Evolutionary conservation across 2,888 invertebrate species (phyloP).

Genomic region (Hypolimnas misippus): DNA sequence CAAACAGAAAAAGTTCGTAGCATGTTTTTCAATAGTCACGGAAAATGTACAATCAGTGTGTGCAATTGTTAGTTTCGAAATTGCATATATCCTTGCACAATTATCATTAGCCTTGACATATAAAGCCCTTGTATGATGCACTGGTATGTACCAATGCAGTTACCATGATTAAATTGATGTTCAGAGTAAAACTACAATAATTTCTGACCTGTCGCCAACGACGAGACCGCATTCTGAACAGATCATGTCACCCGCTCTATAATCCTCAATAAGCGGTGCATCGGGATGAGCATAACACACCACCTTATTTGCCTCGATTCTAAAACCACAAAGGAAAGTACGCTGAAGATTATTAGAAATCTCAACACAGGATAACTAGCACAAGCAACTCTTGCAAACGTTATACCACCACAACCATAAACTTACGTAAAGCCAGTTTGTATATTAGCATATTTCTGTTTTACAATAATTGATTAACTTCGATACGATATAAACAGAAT

Average conservation of each 20-base stretch:
- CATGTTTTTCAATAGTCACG: conserved; percentile 12
- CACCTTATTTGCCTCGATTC: conserved; percentile 90
- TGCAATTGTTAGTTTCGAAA: conserved; percentile 33
- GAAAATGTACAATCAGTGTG: conserved; percentile 30
- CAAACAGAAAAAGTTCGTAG: neutral
- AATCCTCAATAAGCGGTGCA: conserved; percentile 98
- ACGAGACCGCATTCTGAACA: conserved; percentile 99
- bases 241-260: conserved; percentile 99
- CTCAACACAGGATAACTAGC: conserved; percentile 52
- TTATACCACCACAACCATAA: conserved; percentile 47
- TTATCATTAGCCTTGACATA: conserved; percentile 38
- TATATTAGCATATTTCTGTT: conserved; percentile 54
- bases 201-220: conserved; percentile 96
- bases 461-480: conserved; percentile 53
- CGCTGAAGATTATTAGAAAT: conserved; percentile 59
- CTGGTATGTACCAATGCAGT: conserved; percentile 25
- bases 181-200: neutral
- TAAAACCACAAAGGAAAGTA: conserved; percentile 71
- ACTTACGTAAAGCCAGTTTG: conserved; percentile 60
- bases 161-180: conserved; percentile 1
- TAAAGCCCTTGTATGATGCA: conserved; percentile 30
- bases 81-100: conserved; percentile 36
- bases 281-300: conserved; percentile 98
- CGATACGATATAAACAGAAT: conserved; percentile 54
- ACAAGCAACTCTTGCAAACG: conserved; percentile 46